Evolutionary conservation across 2,113 vertebrate genomes (phyloP), one percentile per base, ranked within the genome.

Genomic region (Tichodroma muraria): DNA sequence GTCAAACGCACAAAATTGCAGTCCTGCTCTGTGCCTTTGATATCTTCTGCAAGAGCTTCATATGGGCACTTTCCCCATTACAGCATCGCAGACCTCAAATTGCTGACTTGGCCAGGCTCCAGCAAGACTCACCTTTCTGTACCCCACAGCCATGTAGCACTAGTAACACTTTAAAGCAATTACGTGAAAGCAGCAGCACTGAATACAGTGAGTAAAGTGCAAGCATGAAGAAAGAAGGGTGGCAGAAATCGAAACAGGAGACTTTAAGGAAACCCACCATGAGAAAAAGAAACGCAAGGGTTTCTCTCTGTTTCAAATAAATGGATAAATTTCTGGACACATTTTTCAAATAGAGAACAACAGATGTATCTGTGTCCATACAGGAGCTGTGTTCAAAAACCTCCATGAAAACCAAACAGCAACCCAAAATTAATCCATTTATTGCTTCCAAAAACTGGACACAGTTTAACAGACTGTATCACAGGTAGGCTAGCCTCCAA

Each of bases 321-420:
- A 79, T 5, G 7, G 44, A 37, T 45, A 75, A 0, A 68, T 60
- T 75, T 83, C 31, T 0, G 0, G 30, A 68, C 15, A 56, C 2
- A 11, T 72, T 89, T 90, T 73, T 54, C 70, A 68, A 78, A 73
- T 1, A 10, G 37, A 85, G 27, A 89, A 66, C 11, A 66, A 65
- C 1, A 50, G 47, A 54, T 8, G 6, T 37, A 57, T 25, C 37
- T 47, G 8, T 15, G 24, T 53, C 38, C 31, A 38, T 9, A 12
- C 33, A 60, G 50, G 42, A 83, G 33, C 9, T 68, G 30, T 25
- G 27, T 30, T 52, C 38, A 69, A 25, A 78, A 72, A 85, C 5
- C 11, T 52, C 59, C 13, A 24, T 0, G 2, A 66, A 81, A 84
- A 38, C 3, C 13, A 89, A 78, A 50, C 3, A 68, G 57, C 42